These are phyloP conservation scores for Zygogramma bicolorata DNA, from an alignment of 2,888 invertebrate species.

Conservation along the genomic window DNA sequence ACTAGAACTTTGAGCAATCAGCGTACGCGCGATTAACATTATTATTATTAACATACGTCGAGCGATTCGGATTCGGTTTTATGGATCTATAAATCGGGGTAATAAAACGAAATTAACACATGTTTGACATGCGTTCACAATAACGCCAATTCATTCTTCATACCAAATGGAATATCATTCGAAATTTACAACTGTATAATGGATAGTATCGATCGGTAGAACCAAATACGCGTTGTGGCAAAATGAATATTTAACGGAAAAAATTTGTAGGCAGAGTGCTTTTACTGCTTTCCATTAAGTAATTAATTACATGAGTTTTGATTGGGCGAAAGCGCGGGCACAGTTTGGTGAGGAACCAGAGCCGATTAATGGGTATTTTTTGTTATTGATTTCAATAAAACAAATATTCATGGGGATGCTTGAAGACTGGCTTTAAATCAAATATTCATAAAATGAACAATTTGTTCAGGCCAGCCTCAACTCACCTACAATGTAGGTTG, in stretches of 20 bases:
- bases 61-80: constrained; percentile 54
- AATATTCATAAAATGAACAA: no score
- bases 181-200: constrained; percentile 54
- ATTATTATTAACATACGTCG: constrained; percentile 17
- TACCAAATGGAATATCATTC: constrained; percentile 55
- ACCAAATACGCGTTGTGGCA: constrained; percentile 48
- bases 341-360: neutral
- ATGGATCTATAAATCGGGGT: constrained; percentile 56
- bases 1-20: neutral
- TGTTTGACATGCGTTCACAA: constrained; percentile 57
- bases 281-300: constrained; percentile 30
- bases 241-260: constrained; percentile 59
- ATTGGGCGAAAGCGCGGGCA: neutral
- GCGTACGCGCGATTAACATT: neutral
- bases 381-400: no score
- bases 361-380: no score
- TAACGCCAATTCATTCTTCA: constrained; percentile 59
- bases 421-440: no score
- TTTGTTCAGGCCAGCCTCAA: no score
- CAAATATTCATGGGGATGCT: no score
- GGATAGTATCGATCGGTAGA: constrained; percentile 52
- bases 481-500: no score
- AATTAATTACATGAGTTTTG: constrained; percentile 22
- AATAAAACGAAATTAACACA: constrained; percentile 61
- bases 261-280: constrained; percentile 40